These are phyloP conservation scores for Eriocheir sinensis DNA, from an alignment of 1,140 invertebrate genomes.

Conservation along the genomic window DNA sequence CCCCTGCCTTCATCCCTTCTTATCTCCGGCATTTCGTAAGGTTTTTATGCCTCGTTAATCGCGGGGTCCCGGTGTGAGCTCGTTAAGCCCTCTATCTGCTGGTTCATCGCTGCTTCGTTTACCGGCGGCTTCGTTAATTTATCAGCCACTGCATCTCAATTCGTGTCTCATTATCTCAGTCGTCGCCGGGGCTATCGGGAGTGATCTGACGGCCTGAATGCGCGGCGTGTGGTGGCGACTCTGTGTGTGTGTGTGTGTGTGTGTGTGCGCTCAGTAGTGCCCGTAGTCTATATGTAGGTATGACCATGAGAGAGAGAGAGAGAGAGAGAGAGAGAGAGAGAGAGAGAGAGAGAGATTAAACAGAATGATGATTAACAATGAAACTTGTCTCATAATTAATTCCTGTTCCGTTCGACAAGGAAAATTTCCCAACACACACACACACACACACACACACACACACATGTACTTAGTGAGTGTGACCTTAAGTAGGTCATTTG, in stretches of 20 bases:
- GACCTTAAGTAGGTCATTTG: too few species aligned
- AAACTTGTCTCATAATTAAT: too few species aligned
- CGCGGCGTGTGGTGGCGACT: not conserved
- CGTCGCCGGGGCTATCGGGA: not conserved
- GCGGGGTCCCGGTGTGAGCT: not conserved
- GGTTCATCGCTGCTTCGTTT: not conserved
- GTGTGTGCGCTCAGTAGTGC: too few species aligned
- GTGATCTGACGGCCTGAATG: not conserved
- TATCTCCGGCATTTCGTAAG: not conserved
- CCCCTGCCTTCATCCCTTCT: not conserved
- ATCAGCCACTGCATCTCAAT: not conserved
- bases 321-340: too few species aligned
- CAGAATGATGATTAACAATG: too few species aligned
- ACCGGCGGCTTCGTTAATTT: not conserved
- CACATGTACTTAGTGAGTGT: not conserved
- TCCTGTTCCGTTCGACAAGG: not conserved
- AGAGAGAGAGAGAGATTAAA: too few species aligned
- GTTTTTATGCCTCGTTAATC: slow-evolving; percentile 17
- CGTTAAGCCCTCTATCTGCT: not conserved
- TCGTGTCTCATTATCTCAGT: not conserved
- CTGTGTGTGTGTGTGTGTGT: not conserved
- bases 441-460: slow-evolving; percentile 14
- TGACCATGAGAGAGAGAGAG: too few species aligned
- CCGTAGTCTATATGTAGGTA: too few species aligned
- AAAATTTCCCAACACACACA: too few species aligned